Conservation (phyloP, 2,888 invertebrate species). For the Lymantria dispar region DNA sequence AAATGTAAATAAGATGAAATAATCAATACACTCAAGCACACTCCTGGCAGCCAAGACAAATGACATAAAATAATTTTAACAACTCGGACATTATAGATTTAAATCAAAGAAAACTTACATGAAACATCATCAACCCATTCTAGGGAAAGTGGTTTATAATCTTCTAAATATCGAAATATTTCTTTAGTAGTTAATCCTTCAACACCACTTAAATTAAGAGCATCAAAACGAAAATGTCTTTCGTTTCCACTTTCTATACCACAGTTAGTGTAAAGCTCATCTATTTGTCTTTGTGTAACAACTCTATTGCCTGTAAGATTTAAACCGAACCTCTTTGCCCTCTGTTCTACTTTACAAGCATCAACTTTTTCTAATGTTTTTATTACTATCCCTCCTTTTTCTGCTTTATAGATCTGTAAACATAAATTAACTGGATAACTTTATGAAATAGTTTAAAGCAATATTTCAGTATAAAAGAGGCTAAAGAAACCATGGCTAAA, state of each 20-base stretch:
- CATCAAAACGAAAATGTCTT: conserved; percentile 86
- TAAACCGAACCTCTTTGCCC: conserved; percentile 72
- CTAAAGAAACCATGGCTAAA: too few relatives aligned
- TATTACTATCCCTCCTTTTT: conserved; percentile 56
- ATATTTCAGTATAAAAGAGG: too few relatives aligned
- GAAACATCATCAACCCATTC: conserved; percentile 92
- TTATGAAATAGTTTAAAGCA: too few relatives aligned
- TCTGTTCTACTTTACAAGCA: conserved; percentile 67
- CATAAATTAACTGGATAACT: not conserved
- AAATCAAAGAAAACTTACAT: conserved; percentile 77
- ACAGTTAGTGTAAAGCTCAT: conserved; percentile 69
- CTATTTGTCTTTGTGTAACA: conserved; percentile 72
- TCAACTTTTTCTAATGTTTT: conserved; percentile 67
- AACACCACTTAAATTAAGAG: conserved; percentile 89
- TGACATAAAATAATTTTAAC: not conserved
- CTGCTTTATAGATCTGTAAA: conserved; percentile 48
- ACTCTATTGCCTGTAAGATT: conserved; percentile 66
- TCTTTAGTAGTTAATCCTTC: conserved; percentile 89
- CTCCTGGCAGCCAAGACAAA: not conserved
- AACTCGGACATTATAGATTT: not conserved
- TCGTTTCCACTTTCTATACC: conserved; percentile 80
- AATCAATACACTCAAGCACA: too few relatives aligned
- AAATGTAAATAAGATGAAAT: too few relatives aligned
- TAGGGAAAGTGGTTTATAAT: conserved; percentile 88
- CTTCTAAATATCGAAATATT: conserved; percentile 89